Evolutionary conservation across 2,113 vertebrate species (phyloP).

Genomic region (Poicephalus meyeri): DNA sequence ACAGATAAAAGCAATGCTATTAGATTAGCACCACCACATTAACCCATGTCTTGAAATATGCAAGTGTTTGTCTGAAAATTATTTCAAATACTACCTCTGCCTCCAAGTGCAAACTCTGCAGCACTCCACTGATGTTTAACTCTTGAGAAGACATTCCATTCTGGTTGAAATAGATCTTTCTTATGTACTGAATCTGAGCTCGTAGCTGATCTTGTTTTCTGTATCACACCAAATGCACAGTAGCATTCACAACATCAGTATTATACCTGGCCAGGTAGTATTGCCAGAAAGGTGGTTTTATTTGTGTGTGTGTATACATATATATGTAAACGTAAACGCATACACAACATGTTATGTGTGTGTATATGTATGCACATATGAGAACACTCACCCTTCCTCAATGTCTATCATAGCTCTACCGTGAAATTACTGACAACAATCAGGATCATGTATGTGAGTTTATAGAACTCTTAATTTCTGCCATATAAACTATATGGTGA

Average conservation of each 20-base stretch:
- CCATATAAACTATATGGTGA: not conserved
- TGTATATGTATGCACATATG: rapidly evolving
- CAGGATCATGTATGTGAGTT: not conserved
- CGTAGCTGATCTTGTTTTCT: too few relatives aligned
- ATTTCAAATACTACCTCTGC: constrained; percentile 24
- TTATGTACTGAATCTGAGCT: constrained; percentile 41
- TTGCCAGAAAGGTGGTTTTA: not conserved
- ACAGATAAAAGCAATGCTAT: not conserved
- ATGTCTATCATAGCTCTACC: not conserved
- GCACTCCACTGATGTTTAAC: not conserved
- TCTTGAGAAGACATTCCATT: not conserved
- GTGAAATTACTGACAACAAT: not conserved
- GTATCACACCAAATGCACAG: not conserved
- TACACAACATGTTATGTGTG: not conserved
- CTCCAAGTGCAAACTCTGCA: not conserved
- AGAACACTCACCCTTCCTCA: rapidly evolving
- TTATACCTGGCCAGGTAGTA: not conserved
- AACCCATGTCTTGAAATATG: not conserved
- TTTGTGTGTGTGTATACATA: rapidly evolving
- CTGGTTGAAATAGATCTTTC: not conserved
- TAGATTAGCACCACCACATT: not conserved
- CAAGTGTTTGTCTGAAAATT: not conserved
- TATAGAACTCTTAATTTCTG: not conserved
- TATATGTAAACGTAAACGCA: not conserved
- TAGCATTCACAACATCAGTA: not conserved